Percentiles rank a stretch among this genome's conserved stretches.
These are phyloP conservation scores for Drosophila meridiana DNA, from an alignment of 2,888 invertebrate genomes.

Conservation along the genomic window DNA sequence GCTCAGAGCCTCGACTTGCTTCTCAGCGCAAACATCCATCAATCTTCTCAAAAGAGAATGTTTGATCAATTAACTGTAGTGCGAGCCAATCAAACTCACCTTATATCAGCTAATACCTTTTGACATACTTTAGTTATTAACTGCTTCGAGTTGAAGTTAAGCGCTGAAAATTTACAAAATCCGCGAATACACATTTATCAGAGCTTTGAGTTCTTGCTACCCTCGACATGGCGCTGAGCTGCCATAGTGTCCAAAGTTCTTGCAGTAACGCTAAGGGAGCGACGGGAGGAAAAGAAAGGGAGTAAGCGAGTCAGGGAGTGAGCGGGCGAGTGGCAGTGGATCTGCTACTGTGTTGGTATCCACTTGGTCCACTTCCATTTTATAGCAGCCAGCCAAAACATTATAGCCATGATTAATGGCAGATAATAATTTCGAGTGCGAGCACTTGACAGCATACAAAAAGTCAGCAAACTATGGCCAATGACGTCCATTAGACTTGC, in stretches of 20 bases:
- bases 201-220: constrained; percentile 46
- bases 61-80: too few relatives aligned
- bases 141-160: constrained; percentile 20
- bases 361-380: constrained; percentile 74
- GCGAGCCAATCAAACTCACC: neutral
- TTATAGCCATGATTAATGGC: constrained; percentile 83
- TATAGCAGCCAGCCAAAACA: constrained; percentile 79
- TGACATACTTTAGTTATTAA: constrained; percentile 8
- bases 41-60: neutral
- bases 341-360: constrained; percentile 38
- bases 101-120: constrained; percentile 1
- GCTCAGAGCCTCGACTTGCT: neutral
- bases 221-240: constrained; percentile 41
- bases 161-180: constrained; percentile 16
- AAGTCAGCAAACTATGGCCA: constrained; percentile 80
- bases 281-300: neutral
- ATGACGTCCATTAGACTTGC: constrained; percentile 77
- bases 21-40: neutral
- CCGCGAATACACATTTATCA: constrained; percentile 36
- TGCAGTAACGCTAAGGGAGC: constrained; percentile 12
- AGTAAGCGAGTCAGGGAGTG: neutral
- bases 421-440: constrained; percentile 82
- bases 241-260: constrained; percentile 46
- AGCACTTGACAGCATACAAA: constrained; percentile 80
- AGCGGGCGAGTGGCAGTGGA: neutral